Conservation (phyloP, 2,888 invertebrate genomes). For the Hydropsyche betteni region DNA sequence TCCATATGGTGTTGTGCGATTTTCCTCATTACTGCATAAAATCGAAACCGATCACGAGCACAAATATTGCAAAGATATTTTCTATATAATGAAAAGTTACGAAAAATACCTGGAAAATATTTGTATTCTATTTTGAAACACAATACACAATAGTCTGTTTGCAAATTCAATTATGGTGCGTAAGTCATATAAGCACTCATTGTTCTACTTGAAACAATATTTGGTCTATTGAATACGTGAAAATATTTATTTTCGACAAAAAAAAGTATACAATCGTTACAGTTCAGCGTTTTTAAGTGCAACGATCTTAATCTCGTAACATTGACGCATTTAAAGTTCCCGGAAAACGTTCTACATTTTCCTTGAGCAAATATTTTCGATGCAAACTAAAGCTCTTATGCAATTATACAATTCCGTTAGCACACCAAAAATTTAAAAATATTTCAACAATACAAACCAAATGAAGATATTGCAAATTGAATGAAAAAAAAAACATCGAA, state of each 20-base stretch:
- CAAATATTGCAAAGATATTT: background rate
- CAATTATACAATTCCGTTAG: slow-evolving; percentile 10
- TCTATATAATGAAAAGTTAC: too few relatives aligned
- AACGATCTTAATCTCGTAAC: too few relatives aligned
- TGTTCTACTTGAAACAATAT: slow-evolving; percentile 12
- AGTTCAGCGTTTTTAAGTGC: too few relatives aligned
- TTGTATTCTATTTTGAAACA: background rate
- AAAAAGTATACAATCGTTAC: too few relatives aligned
- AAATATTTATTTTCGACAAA: too few relatives aligned
- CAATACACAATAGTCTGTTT: slow-evolving; percentile 4
- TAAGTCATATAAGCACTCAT: slow-evolving; percentile 4
- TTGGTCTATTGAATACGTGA: background rate
- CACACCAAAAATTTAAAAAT: slow-evolving; percentile 30
- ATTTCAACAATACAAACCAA: background rate
- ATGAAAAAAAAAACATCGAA: background rate
- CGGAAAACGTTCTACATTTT: background rate
- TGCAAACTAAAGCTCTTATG: slow-evolving; percentile 4
- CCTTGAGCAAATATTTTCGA: background rate
- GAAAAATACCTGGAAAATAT: background rate
- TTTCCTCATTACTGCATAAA: background rate
- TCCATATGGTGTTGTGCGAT: background rate
- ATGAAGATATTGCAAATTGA: background rate
- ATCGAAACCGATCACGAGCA: background rate
- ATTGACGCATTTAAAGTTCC: too few relatives aligned
- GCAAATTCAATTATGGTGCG: background rate